phyloP scores from a whole-genome alignment of 2,888 invertebrate genomes.

The Prosopocoilus inquinatus region DNA sequence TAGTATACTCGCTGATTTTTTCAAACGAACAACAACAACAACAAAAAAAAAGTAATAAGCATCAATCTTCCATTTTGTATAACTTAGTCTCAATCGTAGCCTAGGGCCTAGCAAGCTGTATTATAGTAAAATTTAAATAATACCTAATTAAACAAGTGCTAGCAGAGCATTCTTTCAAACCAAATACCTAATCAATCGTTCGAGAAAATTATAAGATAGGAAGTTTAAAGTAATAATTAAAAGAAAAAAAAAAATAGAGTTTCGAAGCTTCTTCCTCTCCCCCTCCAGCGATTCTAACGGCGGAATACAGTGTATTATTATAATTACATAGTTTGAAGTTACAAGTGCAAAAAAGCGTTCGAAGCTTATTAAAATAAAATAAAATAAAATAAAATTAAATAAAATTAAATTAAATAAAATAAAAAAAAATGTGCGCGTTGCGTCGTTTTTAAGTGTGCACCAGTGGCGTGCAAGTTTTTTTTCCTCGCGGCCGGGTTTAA shows the following conservation, averaged over 20 bases:
- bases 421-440: neutral
- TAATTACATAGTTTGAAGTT: too few species aligned
- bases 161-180: slow-evolving; percentile 2
- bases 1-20: slow-evolving; percentile 25
- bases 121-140: neutral
- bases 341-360: too few species aligned
- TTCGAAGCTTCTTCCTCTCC: neutral
- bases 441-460: slow-evolving; percentile 4
- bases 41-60: slow-evolving; percentile 24
- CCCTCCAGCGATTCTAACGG: neutral
- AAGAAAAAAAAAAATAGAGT: too few species aligned
- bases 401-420: neutral
- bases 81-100: slow-evolving; percentile 6
- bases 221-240: slow-evolving; percentile 4
- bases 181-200: neutral
- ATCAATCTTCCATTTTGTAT: slow-evolving; percentile 33
- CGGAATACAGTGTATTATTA: slow-evolving; percentile 2
- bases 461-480: slow-evolving; percentile 22
- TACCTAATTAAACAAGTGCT: neutral
- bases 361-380: neutral
- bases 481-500: slow-evolving; percentile 29
- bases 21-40: too few species aligned
- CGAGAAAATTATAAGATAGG: neutral
- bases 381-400: neutral
- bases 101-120: neutral